Evolutionary conservation across 2,797 vertebrate species (phyloP).

Genomic region (Crotalus adamanteus): DNA sequence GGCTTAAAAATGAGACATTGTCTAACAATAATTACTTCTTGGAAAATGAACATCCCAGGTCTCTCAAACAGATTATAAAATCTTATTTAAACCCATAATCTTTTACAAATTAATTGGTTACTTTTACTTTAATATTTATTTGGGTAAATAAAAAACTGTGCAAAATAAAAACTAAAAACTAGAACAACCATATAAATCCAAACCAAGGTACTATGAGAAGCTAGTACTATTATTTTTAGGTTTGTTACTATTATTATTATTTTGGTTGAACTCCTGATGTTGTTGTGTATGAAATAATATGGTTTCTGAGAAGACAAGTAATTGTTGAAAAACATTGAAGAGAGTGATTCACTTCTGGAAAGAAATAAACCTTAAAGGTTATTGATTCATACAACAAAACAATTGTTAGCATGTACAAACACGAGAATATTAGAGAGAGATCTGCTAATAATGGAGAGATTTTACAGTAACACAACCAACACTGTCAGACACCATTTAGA

Average conservation of each 20-base stretch:
- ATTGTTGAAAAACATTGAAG: background rate
- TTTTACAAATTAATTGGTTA: background rate
- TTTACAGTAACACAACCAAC: no score
- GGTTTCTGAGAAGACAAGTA: background rate
- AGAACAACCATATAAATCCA: background rate
- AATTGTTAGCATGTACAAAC: background rate
- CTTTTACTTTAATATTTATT: background rate
- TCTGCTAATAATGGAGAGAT: no score
- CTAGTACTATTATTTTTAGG: background rate
- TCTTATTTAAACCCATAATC: background rate
- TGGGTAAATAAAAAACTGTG: background rate
- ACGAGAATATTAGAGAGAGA: no score
- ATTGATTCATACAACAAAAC: background rate
- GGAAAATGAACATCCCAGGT: background rate
- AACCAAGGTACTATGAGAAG: conserved; percentile 1
- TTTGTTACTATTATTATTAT: background rate
- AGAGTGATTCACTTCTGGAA: conserved; percentile 4
- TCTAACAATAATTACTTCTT: background rate
- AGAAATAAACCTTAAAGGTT: background rate
- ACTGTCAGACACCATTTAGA: no score
- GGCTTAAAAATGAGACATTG: background rate
- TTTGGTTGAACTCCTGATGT: conserved; percentile 48
- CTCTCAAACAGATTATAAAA: background rate
- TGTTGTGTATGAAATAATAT: background rate
- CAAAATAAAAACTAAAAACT: no score